Evolutionary conservation across 1,140 invertebrate genomes (phyloP).

Genomic region (Drosophila repletoides): DNA sequence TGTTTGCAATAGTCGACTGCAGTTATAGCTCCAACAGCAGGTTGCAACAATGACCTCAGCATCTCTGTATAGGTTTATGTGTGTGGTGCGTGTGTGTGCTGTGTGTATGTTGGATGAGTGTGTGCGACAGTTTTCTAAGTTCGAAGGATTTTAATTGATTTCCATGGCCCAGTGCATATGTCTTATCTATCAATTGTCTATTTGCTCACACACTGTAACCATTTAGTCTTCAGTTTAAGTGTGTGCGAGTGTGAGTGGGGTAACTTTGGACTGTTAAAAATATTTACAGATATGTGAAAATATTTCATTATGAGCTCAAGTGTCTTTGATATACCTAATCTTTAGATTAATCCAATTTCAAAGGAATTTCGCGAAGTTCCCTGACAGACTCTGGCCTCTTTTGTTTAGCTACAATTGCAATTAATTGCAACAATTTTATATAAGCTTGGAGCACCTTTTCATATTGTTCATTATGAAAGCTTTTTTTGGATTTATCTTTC

Average conservation of each 20-base stretch:
- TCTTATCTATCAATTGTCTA: constrained; percentile 61
- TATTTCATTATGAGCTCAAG: too few relatives aligned
- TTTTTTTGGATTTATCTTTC: not conserved
- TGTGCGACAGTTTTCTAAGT: constrained; percentile 50
- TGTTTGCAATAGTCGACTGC: constrained; percentile 72
- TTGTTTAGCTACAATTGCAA: too few relatives aligned
- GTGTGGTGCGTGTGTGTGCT: constrained; percentile 9
- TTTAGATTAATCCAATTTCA: too few relatives aligned
- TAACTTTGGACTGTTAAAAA: too few relatives aligned
- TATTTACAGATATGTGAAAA: too few relatives aligned
- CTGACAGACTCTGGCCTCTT: too few relatives aligned
- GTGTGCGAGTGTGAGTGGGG: not conserved
- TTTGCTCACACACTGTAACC: constrained; percentile 26
- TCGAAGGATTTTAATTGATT: constrained; percentile 81
- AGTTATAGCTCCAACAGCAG: constrained; percentile 39
- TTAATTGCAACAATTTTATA: too few relatives aligned
- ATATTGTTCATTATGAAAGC: not conserved
- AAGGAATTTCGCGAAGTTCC: too few relatives aligned
- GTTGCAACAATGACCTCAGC: constrained; percentile 39
- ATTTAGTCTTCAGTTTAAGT: not conserved
- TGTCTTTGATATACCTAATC: too few relatives aligned
- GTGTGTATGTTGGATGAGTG: not conserved
- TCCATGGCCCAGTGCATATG: constrained; percentile 75
- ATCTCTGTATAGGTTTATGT: constrained; percentile 5
- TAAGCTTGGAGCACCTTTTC: too few relatives aligned